A percentile compares a stretch with the other conserved stretches of the same genome.
These are phyloP conservation scores for Tinamus guttatus DNA, from an alignment of 2,113 vertebrate genomes.

Conservation along the genomic window DNA sequence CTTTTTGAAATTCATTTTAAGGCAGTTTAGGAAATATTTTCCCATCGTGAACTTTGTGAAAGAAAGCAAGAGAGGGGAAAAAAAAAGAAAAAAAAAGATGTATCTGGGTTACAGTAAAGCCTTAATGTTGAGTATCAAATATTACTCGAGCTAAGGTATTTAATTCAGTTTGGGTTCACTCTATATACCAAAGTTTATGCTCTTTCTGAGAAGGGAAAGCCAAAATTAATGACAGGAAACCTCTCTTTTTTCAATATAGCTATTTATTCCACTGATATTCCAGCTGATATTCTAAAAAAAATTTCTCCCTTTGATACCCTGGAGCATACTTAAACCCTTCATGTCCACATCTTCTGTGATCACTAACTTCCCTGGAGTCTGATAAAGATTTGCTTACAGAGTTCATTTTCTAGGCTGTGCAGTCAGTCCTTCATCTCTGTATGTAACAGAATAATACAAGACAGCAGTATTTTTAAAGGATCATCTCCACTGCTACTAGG, in stretches of 20 bases:
- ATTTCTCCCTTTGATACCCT: not conserved
- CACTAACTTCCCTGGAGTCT: not conserved
- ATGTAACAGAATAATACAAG: not conserved
- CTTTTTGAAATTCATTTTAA: conserved; percentile 20
- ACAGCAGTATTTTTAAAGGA: not conserved
- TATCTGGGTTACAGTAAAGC: not conserved
- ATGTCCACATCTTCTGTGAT: not conserved
- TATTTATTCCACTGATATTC: not conserved
- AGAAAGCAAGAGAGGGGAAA: not conserved
- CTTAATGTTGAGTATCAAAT: not conserved
- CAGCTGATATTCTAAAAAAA: not conserved
- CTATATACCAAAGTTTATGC: not conserved
- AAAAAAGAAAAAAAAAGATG: not conserved
- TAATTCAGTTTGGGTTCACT: not conserved
- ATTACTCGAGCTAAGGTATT: not conserved
- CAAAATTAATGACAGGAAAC: rapidly evolving
- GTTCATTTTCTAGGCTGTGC: not conserved
- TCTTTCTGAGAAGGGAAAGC: not conserved
- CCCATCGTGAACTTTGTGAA: not conserved
- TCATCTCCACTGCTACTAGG: not conserved
- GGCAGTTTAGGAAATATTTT: not conserved
- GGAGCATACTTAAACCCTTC: not conserved
- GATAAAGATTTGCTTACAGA: not conserved
- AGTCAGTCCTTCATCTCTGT: not conserved
- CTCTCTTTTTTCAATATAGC: not conserved